phyloP scores from a whole-genome alignment of 2,113 vertebrate species.

The Mustela lutreola region DNA sequence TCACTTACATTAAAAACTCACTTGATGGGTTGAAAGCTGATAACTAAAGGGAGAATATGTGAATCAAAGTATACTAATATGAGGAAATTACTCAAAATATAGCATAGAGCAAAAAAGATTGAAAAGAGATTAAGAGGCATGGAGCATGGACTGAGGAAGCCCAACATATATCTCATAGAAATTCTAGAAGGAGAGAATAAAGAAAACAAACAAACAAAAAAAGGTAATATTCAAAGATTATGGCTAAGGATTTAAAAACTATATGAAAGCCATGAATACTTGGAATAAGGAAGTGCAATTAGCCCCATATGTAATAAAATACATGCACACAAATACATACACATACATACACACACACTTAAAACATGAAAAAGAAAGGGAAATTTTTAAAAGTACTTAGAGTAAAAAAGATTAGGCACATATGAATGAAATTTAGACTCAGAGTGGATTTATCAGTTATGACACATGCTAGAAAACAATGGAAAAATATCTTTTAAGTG shows the following conservation, averaged over 20 bases:
- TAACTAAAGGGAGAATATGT: not conserved
- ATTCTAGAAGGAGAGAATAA: not conserved
- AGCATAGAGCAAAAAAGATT: not conserved
- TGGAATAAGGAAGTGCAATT: not conserved
- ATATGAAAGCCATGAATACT: slow-evolving; percentile 4
- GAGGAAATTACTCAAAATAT: not conserved
- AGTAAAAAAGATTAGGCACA: not conserved
- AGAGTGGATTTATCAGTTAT: not conserved
- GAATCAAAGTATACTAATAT: not conserved
- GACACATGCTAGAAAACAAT: not conserved
- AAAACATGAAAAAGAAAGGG: not conserved
- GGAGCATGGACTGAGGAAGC: not conserved
- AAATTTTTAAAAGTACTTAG: not conserved
- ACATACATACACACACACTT: not conserved
- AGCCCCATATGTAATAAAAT: not conserved
- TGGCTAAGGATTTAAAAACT: not conserved
- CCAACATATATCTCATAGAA: not conserved
- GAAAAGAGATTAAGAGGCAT: not conserved
- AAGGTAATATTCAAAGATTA: not conserved
- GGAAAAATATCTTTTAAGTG: slow-evolving; percentile 3
- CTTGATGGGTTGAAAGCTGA: not conserved
- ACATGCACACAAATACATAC: not conserved
- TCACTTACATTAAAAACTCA: slow-evolving; percentile 9
- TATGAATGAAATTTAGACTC: slow-evolving; percentile 29
- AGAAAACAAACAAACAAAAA: not conserved